phyloP scores from a whole-genome alignment of 2,888 invertebrate genomes.

The Epistrophe grossulariae region DNA sequence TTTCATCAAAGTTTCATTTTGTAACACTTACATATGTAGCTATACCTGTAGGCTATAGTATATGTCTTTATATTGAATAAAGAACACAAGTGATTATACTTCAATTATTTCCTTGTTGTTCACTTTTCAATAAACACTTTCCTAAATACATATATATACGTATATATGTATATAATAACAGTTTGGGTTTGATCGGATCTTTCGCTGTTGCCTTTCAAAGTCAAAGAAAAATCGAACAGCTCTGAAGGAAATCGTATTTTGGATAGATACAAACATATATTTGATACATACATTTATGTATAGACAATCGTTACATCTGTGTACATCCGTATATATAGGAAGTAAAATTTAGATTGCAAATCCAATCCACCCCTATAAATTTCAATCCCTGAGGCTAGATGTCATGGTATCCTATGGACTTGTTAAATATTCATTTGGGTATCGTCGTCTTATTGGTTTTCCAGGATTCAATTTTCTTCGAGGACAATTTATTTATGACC shows the following conservation, averaged over 20 bases:
- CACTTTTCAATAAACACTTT: constrained; percentile 70
- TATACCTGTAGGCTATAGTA: too few species aligned
- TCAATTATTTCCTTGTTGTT: constrained; percentile 71
- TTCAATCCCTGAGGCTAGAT: constrained; percentile 64
- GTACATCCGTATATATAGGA: constrained; percentile 12
- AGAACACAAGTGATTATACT: constrained; percentile 59
- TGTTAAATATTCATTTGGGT: constrained; percentile 72
- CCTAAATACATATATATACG: neutral
- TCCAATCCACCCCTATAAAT: constrained; percentile 71
- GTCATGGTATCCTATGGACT: constrained; percentile 64
- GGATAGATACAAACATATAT: neutral
- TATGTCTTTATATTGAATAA: constrained; percentile 34
- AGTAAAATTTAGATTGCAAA: constrained; percentile 66
- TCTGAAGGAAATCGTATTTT: constrained; percentile 12
- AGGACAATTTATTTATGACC: constrained; percentile 65
- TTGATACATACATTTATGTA: neutral
- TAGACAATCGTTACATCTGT: constrained; percentile 7
- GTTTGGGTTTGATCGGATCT: constrained; percentile 46
- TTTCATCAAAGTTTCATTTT: constrained; percentile 48
- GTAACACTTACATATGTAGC: neutral
- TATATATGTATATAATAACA: constrained; percentile 1
- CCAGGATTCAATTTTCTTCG: constrained; percentile 70
- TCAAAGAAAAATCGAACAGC: constrained; percentile 11
- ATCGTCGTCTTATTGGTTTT: constrained; percentile 39
- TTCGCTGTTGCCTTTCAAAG: constrained; percentile 56